Conservation (phyloP, 1,140 invertebrate species). For the Drosophila nasuta region DNA sequence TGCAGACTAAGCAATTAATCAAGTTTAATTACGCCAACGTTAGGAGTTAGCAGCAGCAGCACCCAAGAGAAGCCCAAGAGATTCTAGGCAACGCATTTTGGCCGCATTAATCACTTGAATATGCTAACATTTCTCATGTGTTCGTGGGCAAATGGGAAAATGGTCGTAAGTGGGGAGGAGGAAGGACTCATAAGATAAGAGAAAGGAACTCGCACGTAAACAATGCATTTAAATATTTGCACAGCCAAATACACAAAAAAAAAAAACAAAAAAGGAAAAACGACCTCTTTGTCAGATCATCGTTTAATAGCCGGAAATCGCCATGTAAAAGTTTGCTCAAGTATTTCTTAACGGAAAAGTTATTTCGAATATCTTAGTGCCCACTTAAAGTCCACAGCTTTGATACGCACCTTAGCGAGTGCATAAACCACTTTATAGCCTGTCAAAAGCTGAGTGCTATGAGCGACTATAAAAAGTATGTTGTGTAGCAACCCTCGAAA, state of each 20-base stretch:
- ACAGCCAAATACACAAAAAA: neutral
- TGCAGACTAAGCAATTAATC: slow-evolving; percentile 80
- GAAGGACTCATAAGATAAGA: slow-evolving; percentile 44
- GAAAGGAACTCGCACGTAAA: slow-evolving; percentile 68
- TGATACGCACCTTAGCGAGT: neutral
- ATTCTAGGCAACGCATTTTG: slow-evolving; percentile 50
- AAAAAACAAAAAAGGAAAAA: slow-evolving; percentile 1
- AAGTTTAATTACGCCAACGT: slow-evolving; percentile 75
- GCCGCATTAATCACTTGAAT: slow-evolving; percentile 78
- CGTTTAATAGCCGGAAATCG: slow-evolving; percentile 13
- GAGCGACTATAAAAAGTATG: neutral
- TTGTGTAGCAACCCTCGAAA: neutral
- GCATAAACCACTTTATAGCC: neutral
- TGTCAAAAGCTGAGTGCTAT: slow-evolving; percentile 8
- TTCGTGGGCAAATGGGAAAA: slow-evolving; percentile 14
- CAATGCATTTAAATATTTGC: slow-evolving; percentile 77
- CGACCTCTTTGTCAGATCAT: slow-evolving; percentile 24
- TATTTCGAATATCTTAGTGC: neutral
- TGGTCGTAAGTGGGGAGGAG: neutral
- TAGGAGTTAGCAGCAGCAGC: slow-evolving; percentile 31
- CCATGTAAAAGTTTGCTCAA: neutral
- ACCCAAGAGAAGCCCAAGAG: slow-evolving; percentile 20
- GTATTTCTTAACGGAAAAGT: neutral
- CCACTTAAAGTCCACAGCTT: slow-evolving; percentile 7
- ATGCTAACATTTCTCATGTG: slow-evolving; percentile 76